These are phyloP conservation scores for Agriopis marginaria DNA, from an alignment of 2,888 invertebrate genomes.

Conservation along the genomic window DNA sequence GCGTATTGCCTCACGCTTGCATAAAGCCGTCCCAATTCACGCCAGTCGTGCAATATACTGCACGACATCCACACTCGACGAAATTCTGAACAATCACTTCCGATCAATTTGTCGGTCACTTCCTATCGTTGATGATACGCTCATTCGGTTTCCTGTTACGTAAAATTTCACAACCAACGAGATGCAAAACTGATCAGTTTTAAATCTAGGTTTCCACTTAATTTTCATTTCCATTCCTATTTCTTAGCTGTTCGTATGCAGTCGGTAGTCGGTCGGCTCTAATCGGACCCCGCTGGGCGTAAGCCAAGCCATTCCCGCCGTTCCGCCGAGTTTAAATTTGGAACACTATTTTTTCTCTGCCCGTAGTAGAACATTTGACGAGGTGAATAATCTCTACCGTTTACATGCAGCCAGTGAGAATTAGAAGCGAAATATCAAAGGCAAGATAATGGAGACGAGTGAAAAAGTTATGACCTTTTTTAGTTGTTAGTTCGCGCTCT, in stretches of 20 bases:
- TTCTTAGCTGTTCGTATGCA: constrained; percentile 63
- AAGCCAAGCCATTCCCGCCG: constrained; percentile 81
- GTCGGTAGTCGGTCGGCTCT: constrained; percentile 66
- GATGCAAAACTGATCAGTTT: constrained; percentile 21
- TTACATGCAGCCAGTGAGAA: constrained; percentile 44
- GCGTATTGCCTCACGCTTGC: constrained; percentile 53
- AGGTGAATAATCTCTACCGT: constrained; percentile 83
- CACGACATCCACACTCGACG: constrained; percentile 52
- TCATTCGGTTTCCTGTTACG: constrained; percentile 55
- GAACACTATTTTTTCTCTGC: constrained; percentile 78
- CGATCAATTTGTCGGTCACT: constrained; percentile 63
- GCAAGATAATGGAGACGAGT: constrained; percentile 17
- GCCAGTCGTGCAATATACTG: constrained; percentile 53
- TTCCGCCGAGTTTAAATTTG: constrained; percentile 81
- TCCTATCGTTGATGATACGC: constrained; percentile 60
- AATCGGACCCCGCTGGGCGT: constrained; percentile 75
- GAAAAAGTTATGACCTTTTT: constrained; percentile 18
- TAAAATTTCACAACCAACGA: constrained; percentile 8
- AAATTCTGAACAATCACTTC: constrained; percentile 67
- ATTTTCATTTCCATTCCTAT: constrained; percentile 47
- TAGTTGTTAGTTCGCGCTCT: constrained; percentile 26
- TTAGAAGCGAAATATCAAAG: constrained; percentile 21
- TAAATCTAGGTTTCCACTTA: constrained; percentile 40
- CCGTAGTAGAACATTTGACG: constrained; percentile 70
- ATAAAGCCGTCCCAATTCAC: constrained; percentile 56